These are phyloP conservation scores for Congeria kusceri DNA, from an alignment of 2,888 invertebrate species.

Conservation along the genomic window DNA sequence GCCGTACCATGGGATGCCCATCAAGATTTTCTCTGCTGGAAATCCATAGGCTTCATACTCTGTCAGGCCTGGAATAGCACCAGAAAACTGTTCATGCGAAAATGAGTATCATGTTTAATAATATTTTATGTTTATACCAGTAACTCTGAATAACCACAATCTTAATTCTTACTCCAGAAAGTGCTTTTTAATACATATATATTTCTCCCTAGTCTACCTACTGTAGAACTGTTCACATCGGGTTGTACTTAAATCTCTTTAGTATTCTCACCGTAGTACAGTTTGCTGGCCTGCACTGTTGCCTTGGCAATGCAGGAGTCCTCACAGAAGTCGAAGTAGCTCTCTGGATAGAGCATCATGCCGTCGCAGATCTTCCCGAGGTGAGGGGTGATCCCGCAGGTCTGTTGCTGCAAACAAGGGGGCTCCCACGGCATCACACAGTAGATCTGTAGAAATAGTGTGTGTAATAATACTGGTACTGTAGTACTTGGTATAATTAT, in stretches of 20 bases:
- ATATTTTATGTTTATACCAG: no score
- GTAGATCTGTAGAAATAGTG: slow-evolving; percentile 53
- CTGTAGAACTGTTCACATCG: no score
- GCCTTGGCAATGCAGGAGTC: slow-evolving; percentile 67
- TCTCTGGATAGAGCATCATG: slow-evolving; percentile 63
- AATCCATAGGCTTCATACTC: slow-evolving; percentile 65
- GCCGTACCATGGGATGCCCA: slow-evolving; percentile 75
- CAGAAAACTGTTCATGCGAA: not conserved
- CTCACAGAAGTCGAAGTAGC: slow-evolving; percentile 59
- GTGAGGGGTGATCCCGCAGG: slow-evolving; percentile 47
- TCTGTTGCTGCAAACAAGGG: slow-evolving; percentile 54
- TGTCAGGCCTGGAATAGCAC: slow-evolving; percentile 62
- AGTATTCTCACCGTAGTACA: slow-evolving; percentile 51
- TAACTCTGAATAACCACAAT: no score
- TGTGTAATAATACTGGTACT: no score
- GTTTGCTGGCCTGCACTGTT: slow-evolving; percentile 61
- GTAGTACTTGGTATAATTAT: no score
- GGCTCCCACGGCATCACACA: slow-evolving; percentile 75
- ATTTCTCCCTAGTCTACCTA: no score
- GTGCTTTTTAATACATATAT: no score
- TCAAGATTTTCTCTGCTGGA: slow-evolving; percentile 45
- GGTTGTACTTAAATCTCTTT: no score
- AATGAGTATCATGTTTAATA: no score
- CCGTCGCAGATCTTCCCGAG: slow-evolving; percentile 58
- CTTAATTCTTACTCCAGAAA: no score